Evolutionary conservation across 2,113 vertebrate genomes (phyloP).

Genomic region (Vimba vimba): DNA sequence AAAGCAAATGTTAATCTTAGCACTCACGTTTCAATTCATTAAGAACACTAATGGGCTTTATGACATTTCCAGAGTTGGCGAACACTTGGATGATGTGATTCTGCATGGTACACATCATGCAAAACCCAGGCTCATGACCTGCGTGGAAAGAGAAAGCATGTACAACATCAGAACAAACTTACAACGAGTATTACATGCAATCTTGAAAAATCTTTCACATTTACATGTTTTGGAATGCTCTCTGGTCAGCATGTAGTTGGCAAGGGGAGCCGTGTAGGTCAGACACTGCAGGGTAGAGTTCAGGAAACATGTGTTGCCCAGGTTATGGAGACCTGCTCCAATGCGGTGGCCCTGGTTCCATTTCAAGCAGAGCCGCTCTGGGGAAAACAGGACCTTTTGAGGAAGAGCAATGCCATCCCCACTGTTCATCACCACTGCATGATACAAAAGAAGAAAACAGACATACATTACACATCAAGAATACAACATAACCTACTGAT

Average conservation of each 20-base stretch:
- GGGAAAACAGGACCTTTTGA: constrained; percentile 90
- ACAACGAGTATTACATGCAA: background rate
- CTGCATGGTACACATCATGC: constrained; percentile 99
- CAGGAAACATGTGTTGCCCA: constrained; percentile 96
- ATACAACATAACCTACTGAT: background rate
- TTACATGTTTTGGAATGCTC: constrained; percentile 95
- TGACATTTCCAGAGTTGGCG: constrained; percentile 88
- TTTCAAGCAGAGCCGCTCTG: constrained; percentile 90
- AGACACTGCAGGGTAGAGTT: constrained; percentile 96
- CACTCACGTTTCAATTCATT: constrained; percentile 92
- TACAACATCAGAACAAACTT: constrained; percentile 13
- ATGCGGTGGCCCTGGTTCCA: constrained; percentile 89
- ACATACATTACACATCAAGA: background rate
- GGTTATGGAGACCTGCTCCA: constrained; percentile 94
- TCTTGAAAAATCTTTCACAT: constrained; percentile 50
- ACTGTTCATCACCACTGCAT: constrained; percentile 72
- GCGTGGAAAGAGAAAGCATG: background rate
- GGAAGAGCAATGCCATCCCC: constrained; percentile 90
- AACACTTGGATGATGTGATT: constrained; percentile 91
- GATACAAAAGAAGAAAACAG: constrained; percentile 41
- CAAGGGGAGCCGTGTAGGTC: constrained; percentile 91
- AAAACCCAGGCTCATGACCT: constrained; percentile 93
- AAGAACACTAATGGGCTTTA: constrained; percentile 91
- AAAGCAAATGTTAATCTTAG: background rate
- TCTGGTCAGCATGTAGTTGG: constrained; percentile 93